Evolutionary conservation across 1,140 invertebrate genomes (phyloP).

Genomic region (Calliphora vicina): DNA sequence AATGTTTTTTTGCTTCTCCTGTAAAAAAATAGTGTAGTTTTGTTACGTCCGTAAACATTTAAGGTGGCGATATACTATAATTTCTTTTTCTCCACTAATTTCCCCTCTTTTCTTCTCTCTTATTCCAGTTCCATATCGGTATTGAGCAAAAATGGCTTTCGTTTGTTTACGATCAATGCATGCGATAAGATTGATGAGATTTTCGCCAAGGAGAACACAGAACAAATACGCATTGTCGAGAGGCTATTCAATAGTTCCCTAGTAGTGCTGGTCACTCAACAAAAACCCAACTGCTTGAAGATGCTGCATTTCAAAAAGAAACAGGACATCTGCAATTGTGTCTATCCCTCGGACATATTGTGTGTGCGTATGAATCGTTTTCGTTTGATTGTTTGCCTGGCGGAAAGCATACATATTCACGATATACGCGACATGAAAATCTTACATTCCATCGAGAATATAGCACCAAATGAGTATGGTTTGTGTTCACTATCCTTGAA

Average conservation of each 20-base stretch:
- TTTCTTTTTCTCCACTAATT: no score
- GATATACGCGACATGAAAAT: constrained; percentile 99
- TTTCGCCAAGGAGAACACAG: constrained; percentile 58
- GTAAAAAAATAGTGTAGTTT: no score
- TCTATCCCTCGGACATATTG: constrained; percentile 96
- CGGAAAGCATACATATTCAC: constrained; percentile 97
- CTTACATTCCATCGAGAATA: constrained; percentile 96
- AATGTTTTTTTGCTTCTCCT: no score
- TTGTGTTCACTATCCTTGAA: constrained; percentile 92
- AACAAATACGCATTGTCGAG: constrained; percentile 60
- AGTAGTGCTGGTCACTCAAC: constrained; percentile 59
- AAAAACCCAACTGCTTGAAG: constrained; percentile 61
- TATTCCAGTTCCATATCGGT: constrained; percentile 53
- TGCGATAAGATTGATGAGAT: constrained; percentile 61
- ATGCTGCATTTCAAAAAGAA: constrained; percentile 99
- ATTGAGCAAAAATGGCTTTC: constrained; percentile 50
- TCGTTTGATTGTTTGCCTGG: constrained; percentile 94
- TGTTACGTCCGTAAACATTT: no score
- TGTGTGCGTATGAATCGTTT: constrained; percentile 95
- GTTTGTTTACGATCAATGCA: constrained; percentile 53
- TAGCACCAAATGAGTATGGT: constrained; percentile 92
- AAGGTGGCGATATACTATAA: no score
- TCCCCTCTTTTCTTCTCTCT: neutral
- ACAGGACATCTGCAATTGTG: constrained; percentile 98
- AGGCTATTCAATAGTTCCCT: constrained; percentile 61